These are phyloP conservation scores for Bostrychus sinensis DNA, from an alignment of 2,113 vertebrate species.

Conservation along the genomic window DNA sequence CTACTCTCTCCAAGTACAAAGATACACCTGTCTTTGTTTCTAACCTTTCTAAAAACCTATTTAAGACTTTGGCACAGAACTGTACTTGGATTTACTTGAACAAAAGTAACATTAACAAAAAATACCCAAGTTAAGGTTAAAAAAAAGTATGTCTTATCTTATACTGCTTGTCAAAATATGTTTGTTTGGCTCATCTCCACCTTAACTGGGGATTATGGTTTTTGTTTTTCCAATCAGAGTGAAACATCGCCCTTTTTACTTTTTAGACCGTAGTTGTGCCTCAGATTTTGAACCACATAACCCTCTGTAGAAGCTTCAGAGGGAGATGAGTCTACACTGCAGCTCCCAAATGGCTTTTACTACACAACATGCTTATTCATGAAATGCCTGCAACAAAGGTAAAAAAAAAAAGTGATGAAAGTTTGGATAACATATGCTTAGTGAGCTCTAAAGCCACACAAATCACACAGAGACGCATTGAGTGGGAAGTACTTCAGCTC, in stretches of 20 bases:
- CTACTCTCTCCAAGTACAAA: no score
- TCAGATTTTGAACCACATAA: constrained; percentile 40
- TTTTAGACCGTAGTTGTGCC: constrained; percentile 33
- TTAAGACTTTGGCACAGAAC: no score
- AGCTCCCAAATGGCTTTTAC: constrained; percentile 33
- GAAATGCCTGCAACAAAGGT: background rate
- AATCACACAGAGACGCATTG: constrained; percentile 8
- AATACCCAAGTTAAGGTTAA: no score
- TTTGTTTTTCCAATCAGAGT: constrained; percentile 29
- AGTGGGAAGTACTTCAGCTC: constrained; percentile 10
- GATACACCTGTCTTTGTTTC: no score
- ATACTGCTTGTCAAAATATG: constrained; percentile 32
- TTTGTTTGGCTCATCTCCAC: constrained; percentile 28
- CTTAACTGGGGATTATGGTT: constrained; percentile 21
- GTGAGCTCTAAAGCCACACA: background rate
- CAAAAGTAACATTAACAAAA: no score
- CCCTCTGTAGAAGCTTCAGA: constrained; percentile 30
- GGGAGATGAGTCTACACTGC: constrained; percentile 41
- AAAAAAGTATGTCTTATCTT: no score
- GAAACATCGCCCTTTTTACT: background rate
- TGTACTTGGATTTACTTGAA: no score
- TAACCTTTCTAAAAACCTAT: no score
- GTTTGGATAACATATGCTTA: constrained; percentile 14
- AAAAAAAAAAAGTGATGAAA: background rate
- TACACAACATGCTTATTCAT: constrained; percentile 35